Conservation (phyloP, 2,888 invertebrate genomes). For the Plebejus argus region DNA sequence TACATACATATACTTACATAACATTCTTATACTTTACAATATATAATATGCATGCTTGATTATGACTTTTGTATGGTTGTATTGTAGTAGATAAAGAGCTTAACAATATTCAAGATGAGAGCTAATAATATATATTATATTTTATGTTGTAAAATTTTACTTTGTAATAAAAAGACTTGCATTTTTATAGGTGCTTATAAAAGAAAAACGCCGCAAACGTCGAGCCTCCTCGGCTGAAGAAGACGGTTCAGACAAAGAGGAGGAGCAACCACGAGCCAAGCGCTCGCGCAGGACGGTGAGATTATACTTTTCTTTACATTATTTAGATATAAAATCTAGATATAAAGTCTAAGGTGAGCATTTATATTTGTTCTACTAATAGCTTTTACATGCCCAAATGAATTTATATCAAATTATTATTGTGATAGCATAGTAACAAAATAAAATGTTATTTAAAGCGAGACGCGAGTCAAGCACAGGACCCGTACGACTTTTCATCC, state of each 20-base stretch:
- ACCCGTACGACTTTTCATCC: constrained; percentile 69
- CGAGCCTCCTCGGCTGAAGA: constrained; percentile 79
- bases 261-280: constrained; percentile 60
- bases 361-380: not conserved
- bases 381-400: not conserved
- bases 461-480: constrained; percentile 43
- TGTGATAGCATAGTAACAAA: no score
- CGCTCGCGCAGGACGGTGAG: constrained; percentile 65
- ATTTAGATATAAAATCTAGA: not conserved
- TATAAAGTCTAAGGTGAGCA: no score
- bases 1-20: no score
- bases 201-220: constrained; percentile 86
- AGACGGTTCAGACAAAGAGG: constrained; percentile 56
- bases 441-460: constrained; percentile 1
- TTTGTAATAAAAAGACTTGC: no score
- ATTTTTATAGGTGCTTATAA: constrained; percentile 80
- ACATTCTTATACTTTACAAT: no score
- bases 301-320: not conserved
- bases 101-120: no score
- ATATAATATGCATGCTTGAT: no score
- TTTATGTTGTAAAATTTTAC: no score
- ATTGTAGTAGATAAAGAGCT: no score
- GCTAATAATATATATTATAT: no score
- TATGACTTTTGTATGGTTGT: no score
- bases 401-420: no score